Evolutionary conservation across 2,113 vertebrate genomes (phyloP).

Genomic region (Carassius gibelio): DNA sequence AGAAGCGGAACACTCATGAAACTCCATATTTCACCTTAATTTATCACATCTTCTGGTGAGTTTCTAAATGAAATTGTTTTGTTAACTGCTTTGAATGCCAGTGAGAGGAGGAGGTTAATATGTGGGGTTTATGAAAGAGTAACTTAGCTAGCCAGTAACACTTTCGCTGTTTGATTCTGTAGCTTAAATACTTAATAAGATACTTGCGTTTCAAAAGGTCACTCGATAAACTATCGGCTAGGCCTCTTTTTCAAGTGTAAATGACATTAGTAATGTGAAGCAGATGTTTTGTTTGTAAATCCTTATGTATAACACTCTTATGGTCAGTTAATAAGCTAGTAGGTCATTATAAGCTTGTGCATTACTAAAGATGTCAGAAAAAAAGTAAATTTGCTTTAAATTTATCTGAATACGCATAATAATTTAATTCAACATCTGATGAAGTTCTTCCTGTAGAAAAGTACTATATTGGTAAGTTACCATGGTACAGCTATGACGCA

Average conservation of each 20-base stretch:
- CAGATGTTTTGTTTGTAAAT: not conserved
- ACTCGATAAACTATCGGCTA: not conserved
- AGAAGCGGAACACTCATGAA: not conserved
- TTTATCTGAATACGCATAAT: not conserved
- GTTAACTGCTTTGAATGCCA: not conserved
- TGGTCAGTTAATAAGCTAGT: too few relatives aligned
- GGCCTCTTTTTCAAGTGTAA: not conserved
- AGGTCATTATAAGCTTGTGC: not conserved
- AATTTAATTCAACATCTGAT: not conserved
- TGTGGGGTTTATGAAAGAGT: not conserved
- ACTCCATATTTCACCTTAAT: not conserved
- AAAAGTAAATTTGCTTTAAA: not conserved
- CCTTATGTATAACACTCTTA: not conserved
- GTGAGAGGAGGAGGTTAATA: not conserved
- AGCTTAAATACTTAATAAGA: not conserved
- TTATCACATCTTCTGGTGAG: conserved; percentile 6
- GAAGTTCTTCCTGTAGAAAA: not conserved
- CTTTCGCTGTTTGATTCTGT: not conserved
- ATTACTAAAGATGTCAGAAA: not conserved
- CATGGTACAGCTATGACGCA: not conserved
- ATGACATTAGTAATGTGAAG: not conserved
- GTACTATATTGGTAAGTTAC: not conserved
- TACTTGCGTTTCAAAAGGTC: not conserved
- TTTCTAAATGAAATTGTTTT: not conserved
- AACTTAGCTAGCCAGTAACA: not conserved